A percentile compares a stretch with the other conserved stretches of the same genome.
Evolutionary conservation across 2,888 invertebrate genomes (phyloP).

Genomic region (Parnassius mnemosyne): DNA sequence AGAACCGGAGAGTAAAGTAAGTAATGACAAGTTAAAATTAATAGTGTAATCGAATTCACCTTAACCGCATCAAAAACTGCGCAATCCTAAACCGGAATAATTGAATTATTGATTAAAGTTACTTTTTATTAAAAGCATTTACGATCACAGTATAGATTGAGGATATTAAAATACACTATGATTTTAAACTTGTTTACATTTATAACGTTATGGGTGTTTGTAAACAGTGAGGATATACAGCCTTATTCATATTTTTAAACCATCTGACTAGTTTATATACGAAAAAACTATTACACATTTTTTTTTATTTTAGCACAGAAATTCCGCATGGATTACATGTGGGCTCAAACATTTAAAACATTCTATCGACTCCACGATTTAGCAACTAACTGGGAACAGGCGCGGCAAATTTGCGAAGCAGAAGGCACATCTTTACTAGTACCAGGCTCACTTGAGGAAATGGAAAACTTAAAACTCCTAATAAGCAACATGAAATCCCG

Average conservation of each 20-base stretch:
- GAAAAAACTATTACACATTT: not conserved
- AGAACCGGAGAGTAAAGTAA: too few relatives aligned
- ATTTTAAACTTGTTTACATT: constrained; percentile 11
- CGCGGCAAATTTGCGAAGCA: constrained; percentile 50
- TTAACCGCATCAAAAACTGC: too few relatives aligned
- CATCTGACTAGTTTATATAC: not conserved
- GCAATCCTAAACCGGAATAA: not conserved
- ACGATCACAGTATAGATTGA: not conserved
- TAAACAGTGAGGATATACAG: constrained; percentile 13
- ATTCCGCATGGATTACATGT: constrained; percentile 55
- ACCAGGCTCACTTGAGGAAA: constrained; percentile 46
- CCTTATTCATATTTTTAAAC: not conserved
- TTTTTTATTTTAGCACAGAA: constrained; percentile 41
- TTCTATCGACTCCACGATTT: constrained; percentile 52
- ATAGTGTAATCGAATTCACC: too few relatives aligned
- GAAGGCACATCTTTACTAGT: constrained; percentile 49
- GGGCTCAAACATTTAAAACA: constrained; percentile 47
- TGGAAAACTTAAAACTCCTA: constrained; percentile 51
- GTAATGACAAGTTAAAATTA: too few relatives aligned
- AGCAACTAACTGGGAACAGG: constrained; percentile 49
- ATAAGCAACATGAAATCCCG: constrained; percentile 54
- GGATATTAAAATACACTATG: constrained; percentile 17
- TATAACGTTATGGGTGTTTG: constrained; percentile 17
- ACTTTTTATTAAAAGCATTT: constrained; percentile 1
- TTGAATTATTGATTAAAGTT: constrained; percentile 8